Percentiles rank a stretch among this genome's conserved stretches.
phyloP scores from a whole-genome alignment of 1,140 invertebrate species.

The Dysdera silvatica region DNA sequence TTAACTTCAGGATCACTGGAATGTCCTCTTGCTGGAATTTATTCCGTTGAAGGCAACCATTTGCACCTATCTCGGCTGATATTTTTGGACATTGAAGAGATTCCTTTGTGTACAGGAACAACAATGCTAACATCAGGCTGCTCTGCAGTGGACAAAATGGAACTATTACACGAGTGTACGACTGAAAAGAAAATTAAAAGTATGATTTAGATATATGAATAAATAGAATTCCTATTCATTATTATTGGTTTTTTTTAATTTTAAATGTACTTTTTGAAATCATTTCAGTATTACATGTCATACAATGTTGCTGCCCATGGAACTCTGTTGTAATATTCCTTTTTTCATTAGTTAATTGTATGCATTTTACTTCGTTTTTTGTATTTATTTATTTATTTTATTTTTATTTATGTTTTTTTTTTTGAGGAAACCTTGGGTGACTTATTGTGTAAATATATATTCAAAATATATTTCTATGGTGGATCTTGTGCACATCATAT shows the following conservation, averaged over 20 bases:
- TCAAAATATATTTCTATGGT: too few relatives aligned
- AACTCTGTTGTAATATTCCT: too few relatives aligned
- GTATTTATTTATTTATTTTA: too few relatives aligned
- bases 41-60: slow-evolving; percentile 17
- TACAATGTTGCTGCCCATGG: too few relatives aligned
- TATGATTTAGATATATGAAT: slow-evolving; percentile 3
- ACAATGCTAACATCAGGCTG: slow-evolving; percentile 22
- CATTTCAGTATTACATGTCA: too few relatives aligned
- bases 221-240: neutral
- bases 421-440: too few relatives aligned
- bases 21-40: slow-evolving; percentile 26
- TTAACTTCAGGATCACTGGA: slow-evolving; percentile 14
- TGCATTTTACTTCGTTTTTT: too few relatives aligned
- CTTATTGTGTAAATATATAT: too few relatives aligned
- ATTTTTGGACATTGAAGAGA: slow-evolving; percentile 6
- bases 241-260: neutral
- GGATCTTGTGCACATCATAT: too few relatives aligned
- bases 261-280: too few relatives aligned
- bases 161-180: slow-evolving; percentile 18
- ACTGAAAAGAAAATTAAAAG: slow-evolving; percentile 15
- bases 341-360: too few relatives aligned
- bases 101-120: slow-evolving; percentile 3
- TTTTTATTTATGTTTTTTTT: too few relatives aligned
- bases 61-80: slow-evolving; percentile 12
- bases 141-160: slow-evolving; percentile 24